A percentile compares a stretch with the other conserved stretches of the same genome.
These are phyloP conservation scores for Polymixis flavicincta DNA, from an alignment of 2,888 invertebrate genomes.

Conservation along the genomic window DNA sequence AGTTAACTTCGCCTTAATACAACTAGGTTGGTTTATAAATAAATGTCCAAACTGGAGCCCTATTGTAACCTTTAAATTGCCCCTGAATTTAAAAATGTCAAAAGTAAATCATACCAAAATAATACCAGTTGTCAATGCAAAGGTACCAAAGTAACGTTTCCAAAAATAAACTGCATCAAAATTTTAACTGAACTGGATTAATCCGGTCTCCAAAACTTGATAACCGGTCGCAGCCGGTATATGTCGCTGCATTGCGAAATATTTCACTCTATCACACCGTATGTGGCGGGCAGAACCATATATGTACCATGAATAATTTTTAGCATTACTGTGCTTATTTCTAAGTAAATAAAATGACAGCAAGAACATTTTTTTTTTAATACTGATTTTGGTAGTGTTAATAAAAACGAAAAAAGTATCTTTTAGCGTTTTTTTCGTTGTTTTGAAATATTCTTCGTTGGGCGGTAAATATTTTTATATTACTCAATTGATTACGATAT, in stretches of 20 bases:
- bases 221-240: constrained; percentile 30
- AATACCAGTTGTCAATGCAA: background rate
- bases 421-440: no score
- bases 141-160: background rate
- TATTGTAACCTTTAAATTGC: background rate
- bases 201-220: constrained; percentile 26
- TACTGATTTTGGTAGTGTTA: background rate
- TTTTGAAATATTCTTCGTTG: no score
- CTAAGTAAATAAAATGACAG: constrained; percentile 12
- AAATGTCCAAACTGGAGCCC: background rate
- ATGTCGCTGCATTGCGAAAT: constrained; percentile 28
- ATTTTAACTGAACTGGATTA: constrained; percentile 36
- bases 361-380: background rate
- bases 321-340: constrained; percentile 21
- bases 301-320: constrained; percentile 7
- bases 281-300: constrained; percentile 12
- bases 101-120: background rate
- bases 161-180: constrained; percentile 22
- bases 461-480: no score
- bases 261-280: constrained; percentile 1
- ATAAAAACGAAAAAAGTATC: no score
- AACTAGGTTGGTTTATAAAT: background rate
- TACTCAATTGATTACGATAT: no score
- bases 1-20: background rate
- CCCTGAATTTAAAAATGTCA: background rate